Conservation (phyloP, 2,888 invertebrate species). For the Aphelenchoides bicaudatus region DNA sequence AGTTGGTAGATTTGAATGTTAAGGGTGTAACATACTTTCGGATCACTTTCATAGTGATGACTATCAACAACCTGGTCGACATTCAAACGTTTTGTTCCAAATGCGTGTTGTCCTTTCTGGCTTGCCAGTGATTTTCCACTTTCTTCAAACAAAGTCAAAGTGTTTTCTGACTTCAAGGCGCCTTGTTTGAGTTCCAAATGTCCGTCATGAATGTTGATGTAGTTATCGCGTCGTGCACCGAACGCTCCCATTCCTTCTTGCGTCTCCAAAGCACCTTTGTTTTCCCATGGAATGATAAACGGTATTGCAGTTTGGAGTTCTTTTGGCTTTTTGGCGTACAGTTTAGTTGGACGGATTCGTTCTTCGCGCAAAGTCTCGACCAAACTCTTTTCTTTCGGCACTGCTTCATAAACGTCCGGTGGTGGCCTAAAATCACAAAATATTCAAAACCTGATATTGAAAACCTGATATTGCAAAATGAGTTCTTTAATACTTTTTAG, state of each 20-base stretch:
- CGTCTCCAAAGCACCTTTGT: slow-evolving; percentile 28
- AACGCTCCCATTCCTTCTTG: slow-evolving; percentile 55
- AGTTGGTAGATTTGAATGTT: slow-evolving; percentile 2
- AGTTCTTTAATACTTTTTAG: too few species aligned
- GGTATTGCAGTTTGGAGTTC: slow-evolving; percentile 39
- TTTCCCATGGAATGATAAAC: slow-evolving; percentile 49
- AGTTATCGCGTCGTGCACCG: slow-evolving; percentile 34
- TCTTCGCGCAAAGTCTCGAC: slow-evolving; percentile 47
- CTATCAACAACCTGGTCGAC: slow-evolving; percentile 47
- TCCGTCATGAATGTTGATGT: slow-evolving; percentile 35
- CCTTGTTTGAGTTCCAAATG: slow-evolving; percentile 41
- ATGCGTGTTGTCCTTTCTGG: slow-evolving; percentile 42
- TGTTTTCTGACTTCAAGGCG: slow-evolving; percentile 47
- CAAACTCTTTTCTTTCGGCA: slow-evolving; percentile 48
- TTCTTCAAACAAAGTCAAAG: slow-evolving; percentile 49
- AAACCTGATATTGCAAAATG: too few species aligned
- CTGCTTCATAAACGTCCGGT: slow-evolving; percentile 29
- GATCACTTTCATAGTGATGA: slow-evolving; percentile 41
- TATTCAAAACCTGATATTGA: neutral
- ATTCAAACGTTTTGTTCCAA: slow-evolving; percentile 43
- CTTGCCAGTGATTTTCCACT: slow-evolving; percentile 25
- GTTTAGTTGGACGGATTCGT: slow-evolving; percentile 41
- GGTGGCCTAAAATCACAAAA: slow-evolving; percentile 16
- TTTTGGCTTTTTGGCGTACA: slow-evolving; percentile 49
- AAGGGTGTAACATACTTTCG: slow-evolving; percentile 15